Conservation (phyloP, 1,140 invertebrate species). For the Solen grandis region DNA sequence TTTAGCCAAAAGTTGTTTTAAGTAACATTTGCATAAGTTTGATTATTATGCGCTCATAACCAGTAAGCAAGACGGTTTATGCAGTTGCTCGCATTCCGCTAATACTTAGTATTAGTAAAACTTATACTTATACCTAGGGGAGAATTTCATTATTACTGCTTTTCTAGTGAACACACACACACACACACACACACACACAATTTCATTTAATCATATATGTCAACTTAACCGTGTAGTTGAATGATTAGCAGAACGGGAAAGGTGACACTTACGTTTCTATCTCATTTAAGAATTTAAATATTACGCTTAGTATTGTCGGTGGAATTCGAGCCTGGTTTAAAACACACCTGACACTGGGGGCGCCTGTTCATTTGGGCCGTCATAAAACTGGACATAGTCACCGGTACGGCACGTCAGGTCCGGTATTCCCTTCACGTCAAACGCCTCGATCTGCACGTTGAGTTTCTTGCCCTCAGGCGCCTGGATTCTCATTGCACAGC, state of each 20-base stretch:
- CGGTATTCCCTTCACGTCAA: constrained; percentile 31
- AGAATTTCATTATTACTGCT: too few relatives aligned
- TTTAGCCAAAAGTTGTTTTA: too few relatives aligned
- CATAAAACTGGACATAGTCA: constrained; percentile 45
- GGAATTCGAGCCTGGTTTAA: too few relatives aligned
- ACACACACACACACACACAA: neutral
- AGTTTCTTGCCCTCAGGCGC: constrained; percentile 49
- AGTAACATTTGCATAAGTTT: too few relatives aligned
- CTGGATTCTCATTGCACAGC: constrained; percentile 50
- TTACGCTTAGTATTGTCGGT: too few relatives aligned
- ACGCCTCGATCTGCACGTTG: constrained; percentile 11
- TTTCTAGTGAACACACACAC: neutral
- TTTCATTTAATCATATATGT: neutral
- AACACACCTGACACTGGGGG: constrained; percentile 12
- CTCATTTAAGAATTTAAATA: too few relatives aligned
- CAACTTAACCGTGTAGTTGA: neutral
- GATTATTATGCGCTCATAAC: too few relatives aligned
- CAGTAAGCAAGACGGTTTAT: too few relatives aligned
- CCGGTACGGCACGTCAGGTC: constrained; percentile 36
- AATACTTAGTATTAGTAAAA: too few relatives aligned
- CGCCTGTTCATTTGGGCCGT: constrained; percentile 29
- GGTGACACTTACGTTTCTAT: neutral
- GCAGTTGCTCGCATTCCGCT: too few relatives aligned
- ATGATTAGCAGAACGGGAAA: neutral
- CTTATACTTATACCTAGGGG: too few relatives aligned